Conservation (phyloP, 2,888 invertebrate genomes). For the Tuta absoluta region DNA sequence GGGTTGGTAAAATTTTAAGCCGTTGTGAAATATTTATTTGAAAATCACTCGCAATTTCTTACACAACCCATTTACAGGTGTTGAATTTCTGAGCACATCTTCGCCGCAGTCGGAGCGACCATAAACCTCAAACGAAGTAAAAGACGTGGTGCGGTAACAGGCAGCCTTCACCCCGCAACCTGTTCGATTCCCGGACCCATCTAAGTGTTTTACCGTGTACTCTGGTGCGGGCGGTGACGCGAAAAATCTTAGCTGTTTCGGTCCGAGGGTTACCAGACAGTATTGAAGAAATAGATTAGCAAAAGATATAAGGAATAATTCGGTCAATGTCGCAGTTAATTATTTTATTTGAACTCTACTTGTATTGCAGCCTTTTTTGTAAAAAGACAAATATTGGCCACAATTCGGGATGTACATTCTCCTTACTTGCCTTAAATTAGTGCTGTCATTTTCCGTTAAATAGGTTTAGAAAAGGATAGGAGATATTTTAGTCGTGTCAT, state of each 20-base stretch:
- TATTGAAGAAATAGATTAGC: not conserved
- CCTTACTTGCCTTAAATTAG: too few species aligned
- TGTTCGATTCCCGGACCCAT: slow-evolving; percentile 6
- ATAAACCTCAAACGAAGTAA: slow-evolving; percentile 1
- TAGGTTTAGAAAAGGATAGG: too few species aligned
- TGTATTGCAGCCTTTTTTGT: too few species aligned
- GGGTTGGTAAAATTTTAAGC: too few species aligned
- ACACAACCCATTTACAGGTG: not conserved
- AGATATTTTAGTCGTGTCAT: too few species aligned
- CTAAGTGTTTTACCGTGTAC: slow-evolving; percentile 32
- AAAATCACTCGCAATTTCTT: not conserved
- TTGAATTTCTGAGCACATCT: not conserved
- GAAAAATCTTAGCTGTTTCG: slow-evolving; percentile 17
- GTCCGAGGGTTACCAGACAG: not conserved
- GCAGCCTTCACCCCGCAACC: slow-evolving; percentile 5
- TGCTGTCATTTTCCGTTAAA: too few species aligned
- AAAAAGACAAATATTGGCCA: too few species aligned
- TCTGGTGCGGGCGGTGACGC: slow-evolving; percentile 9
- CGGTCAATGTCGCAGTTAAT: too few species aligned
- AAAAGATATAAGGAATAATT: too few species aligned
- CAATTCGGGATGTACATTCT: too few species aligned
- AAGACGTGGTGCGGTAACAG: not conserved
- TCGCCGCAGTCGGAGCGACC: not conserved
- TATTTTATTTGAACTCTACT: too few species aligned
- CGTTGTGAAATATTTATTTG: not conserved